Evolutionary conservation across 1,140 invertebrate species (phyloP), one percentile per base, ranked within the genome.

Genomic region (Helicoverpa zea): DNA sequence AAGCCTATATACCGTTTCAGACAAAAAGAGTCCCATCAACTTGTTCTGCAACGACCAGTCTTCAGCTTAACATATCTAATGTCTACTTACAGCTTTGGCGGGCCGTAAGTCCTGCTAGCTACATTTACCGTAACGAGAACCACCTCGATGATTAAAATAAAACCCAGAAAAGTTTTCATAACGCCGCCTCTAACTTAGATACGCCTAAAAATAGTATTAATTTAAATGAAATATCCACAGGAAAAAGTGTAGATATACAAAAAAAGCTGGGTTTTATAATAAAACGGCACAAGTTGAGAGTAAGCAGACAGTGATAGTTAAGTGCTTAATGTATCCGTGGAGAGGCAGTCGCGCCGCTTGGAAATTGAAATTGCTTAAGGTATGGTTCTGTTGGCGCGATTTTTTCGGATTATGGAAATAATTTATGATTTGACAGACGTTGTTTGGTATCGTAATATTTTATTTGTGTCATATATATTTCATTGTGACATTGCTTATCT

Each of bases 291-390:
- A 88, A 92, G 86, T 87, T 83, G 87, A 90, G 84, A 91, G 91
- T 86, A 91, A 94, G 91, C 91, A 94, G 90, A 89, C 92, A 93
- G 91, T 91, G 90, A 93, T 94, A 94, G 92, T 92, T 92, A 92
- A 94, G 92, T 94, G 91, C 92, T 94, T 93, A 94, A 93, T 94
- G 92, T 94, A 92, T 92, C 91, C 91, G 89, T 83, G 76, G 90
- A 92, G 91, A 89, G 90, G 85, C 88, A 81, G 86, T 83, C 86
- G 82, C 87, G 85, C 77, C 79, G 90, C 90, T 86, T 88, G 87
- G 88, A 94, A 94, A 94, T 94, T 94, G 92, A 93, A 94, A 94
- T 94, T 92, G 92, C 83, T 91, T 90, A 89, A 90, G 83, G 81
- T n/a, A 56, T 5, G 43, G 74, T 87, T 77, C 49, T 66, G 2